phyloP scores from a whole-genome alignment of 2,888 invertebrate genomes.

The Ectropis crepuscularia region DNA sequence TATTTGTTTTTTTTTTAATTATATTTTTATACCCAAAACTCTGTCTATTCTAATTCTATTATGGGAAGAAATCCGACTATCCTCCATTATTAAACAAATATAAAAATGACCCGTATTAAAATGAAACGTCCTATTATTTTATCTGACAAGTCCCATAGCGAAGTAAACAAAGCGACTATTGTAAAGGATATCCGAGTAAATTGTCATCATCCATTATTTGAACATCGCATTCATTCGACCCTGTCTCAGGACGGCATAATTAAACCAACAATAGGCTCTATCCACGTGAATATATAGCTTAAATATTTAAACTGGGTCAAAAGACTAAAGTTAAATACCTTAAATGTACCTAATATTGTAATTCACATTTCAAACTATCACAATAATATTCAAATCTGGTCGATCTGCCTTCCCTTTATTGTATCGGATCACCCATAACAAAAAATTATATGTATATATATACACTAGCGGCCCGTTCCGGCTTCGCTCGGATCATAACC shows the following conservation, averaged over 20 bases:
- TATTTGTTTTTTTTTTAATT: no score
- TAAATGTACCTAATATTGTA: background rate
- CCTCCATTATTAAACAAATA: background rate
- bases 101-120: slow-evolving; percentile 3
- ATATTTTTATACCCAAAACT: no score
- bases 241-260: slow-evolving; percentile 29
- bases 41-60: no score
- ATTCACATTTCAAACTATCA: background rate
- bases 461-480: no score
- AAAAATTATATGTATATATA: no score
- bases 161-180: slow-evolving; percentile 21
- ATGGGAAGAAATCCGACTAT: no score
- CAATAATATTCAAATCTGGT: background rate
- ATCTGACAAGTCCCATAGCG: slow-evolving; percentile 19
- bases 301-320: background rate
- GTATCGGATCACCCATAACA: no score
- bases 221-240: slow-evolving; percentile 33
- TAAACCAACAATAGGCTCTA: slow-evolving; percentile 33
- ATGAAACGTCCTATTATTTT: slow-evolving; percentile 13
- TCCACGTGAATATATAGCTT: slow-evolving; percentile 13
- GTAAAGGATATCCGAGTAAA: slow-evolving; percentile 29
- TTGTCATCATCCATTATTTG: slow-evolving; percentile 34
- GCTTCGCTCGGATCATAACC: no score
- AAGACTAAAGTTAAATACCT: background rate
- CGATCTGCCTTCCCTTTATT: no score